Evolutionary conservation across 2,888 invertebrate genomes (phyloP).

Genomic region (Epistrophe grossulariae): DNA sequence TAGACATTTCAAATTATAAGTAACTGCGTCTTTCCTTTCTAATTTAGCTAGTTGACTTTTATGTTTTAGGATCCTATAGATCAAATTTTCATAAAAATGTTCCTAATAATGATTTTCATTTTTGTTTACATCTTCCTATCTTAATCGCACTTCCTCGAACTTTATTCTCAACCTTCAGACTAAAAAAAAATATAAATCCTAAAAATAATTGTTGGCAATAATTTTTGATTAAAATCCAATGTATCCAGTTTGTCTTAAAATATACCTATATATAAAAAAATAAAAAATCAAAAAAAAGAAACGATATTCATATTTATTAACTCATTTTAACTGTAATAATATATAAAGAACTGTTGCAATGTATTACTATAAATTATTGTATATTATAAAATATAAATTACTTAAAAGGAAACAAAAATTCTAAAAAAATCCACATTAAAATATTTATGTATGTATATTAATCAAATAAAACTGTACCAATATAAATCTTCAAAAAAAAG

Average conservation of each 20-base stretch:
- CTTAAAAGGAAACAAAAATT: constrained; percentile 30
- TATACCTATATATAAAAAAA: neutral
- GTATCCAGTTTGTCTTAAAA: constrained; percentile 44
- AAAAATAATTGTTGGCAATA: constrained; percentile 63
- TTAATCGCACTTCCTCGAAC: constrained; percentile 58
- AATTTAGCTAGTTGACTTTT: too few relatives aligned
- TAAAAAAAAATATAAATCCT: constrained; percentile 28
- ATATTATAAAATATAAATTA: constrained; percentile 35
- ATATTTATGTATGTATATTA: constrained; percentile 38
- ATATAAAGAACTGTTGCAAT: constrained; percentile 71
- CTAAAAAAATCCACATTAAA: constrained; percentile 33
- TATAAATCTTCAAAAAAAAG: neutral
- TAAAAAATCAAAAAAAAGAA: constrained; percentile 9
- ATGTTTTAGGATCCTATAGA: too few relatives aligned
- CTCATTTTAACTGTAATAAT: constrained; percentile 56
- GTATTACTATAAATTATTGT: constrained; percentile 60
- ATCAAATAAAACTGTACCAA: constrained; percentile 50
- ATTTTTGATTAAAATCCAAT: constrained; percentile 54
- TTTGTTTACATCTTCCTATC: neutral
- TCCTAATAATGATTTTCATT: constrained; percentile 20
- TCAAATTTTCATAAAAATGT: neutral
- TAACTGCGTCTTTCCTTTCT: too few relatives aligned
- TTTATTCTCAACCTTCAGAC: constrained; percentile 17
- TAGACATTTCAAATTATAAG: too few relatives aligned
- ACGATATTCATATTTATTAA: constrained; percentile 63